Evolutionary conservation across 2,888 invertebrate species (phyloP).

Genomic region (Melanargia galathea): DNA sequence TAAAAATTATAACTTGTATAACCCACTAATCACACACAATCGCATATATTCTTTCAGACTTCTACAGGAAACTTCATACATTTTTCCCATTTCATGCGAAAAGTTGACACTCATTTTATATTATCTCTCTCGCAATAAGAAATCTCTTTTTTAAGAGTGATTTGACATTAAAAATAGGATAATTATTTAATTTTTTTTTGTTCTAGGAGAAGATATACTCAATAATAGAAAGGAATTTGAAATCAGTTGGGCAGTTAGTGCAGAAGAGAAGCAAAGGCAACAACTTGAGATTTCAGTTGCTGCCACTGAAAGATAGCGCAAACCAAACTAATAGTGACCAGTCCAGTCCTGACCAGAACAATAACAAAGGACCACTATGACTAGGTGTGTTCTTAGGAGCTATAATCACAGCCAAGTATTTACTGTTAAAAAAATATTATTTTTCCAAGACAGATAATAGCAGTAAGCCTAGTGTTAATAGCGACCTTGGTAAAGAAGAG

Average conservation of each 20-base stretch:
- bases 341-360: slow-evolving; percentile 43
- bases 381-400: slow-evolving; percentile 59
- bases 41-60: no score
- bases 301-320: slow-evolving; percentile 68
- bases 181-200: slow-evolving; percentile 3
- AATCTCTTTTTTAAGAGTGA: no score
- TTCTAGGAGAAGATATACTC: slow-evolving; percentile 83
- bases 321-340: slow-evolving; percentile 40
- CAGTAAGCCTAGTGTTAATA: slow-evolving; percentile 24
- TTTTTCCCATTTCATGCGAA: no score
- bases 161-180: background rate
- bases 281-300: slow-evolving; percentile 83
- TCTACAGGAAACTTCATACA: no score
- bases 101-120: no score
- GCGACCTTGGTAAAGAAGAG: slow-evolving; percentile 34
- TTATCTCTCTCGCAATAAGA: no score
- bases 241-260: slow-evolving; percentile 78
- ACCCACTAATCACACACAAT: no score
- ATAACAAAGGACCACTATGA: slow-evolving; percentile 67
- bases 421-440: slow-evolving; percentile 57
- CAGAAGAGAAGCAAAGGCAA: slow-evolving; percentile 85
- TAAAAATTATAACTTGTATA: no score
- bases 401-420: slow-evolving; percentile 62
- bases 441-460: slow-evolving; percentile 42
- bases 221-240: slow-evolving; percentile 78